phyloP scores from a whole-genome alignment of 92 coral and sea anemone species.

The Scolanthus callimorphus region DNA sequence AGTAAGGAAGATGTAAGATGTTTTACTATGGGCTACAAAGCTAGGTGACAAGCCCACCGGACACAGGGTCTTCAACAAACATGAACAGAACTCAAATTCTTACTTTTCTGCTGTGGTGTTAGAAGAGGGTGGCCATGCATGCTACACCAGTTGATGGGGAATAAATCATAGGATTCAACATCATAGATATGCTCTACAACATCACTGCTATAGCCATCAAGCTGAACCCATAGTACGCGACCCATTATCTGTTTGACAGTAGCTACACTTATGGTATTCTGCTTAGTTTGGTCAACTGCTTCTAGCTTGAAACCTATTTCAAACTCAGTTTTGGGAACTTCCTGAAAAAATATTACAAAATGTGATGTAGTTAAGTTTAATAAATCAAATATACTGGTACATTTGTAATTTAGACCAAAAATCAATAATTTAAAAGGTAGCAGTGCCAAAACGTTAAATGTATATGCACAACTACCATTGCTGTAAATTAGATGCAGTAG shows the following conservation, averaged over 20 bases:
- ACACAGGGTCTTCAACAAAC: neutral
- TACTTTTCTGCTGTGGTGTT: conserved; percentile 39
- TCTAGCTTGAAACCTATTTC: conserved; percentile 68
- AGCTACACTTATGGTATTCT: conserved; percentile 63
- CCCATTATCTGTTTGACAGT: conserved; percentile 81
- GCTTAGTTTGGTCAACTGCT: conserved; percentile 81
- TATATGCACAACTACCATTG: too few relatives aligned
- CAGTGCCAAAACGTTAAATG: too few relatives aligned
- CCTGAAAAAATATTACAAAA: conserved; percentile 35
- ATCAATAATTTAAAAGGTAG: too few relatives aligned
- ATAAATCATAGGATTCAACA: conserved; percentile 66
- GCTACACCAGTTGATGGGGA: conserved; percentile 90
- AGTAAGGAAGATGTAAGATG: too few relatives aligned
- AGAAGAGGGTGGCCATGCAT: conserved; percentile 78
- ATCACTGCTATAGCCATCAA: conserved; percentile 65
- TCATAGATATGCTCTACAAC: conserved; percentile 81
- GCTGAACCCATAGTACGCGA: conserved; percentile 76
- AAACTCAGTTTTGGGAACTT: conserved; percentile 50
- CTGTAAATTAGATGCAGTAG: too few relatives aligned
- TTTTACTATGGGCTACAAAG: too few relatives aligned
- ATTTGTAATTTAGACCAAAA: too few relatives aligned
- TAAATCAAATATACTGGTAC: too few relatives aligned
- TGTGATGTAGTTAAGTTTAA: too few relatives aligned
- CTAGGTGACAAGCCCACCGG: too few relatives aligned
- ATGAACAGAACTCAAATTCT: neutral